A percentile compares a stretch with the other conserved stretches of the same genome.
These are phyloP conservation scores for Frieseomelitta varia DNA, from an alignment of 1,140 invertebrate genomes.

Conservation along the genomic window DNA sequence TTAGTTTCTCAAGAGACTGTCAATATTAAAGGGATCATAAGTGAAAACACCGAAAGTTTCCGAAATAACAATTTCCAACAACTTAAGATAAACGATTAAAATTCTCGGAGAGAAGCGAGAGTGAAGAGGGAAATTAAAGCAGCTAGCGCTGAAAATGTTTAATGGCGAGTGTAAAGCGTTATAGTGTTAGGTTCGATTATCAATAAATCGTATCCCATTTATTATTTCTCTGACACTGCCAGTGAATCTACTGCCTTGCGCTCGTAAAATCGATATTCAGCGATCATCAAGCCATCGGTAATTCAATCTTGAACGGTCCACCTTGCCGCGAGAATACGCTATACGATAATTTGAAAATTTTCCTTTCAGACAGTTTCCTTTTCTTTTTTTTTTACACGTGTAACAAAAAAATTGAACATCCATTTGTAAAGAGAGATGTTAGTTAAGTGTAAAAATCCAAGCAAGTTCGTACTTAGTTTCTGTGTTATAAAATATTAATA, in stretches of 20 bases:
- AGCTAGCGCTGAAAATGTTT: constrained; percentile 4
- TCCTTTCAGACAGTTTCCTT: no score
- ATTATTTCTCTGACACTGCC: constrained; percentile 14
- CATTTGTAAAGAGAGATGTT: background rate
- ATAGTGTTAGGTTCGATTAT: background rate
- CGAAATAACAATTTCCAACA: no score
- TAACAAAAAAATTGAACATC: background rate
- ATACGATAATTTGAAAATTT: background rate
- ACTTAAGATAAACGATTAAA: no score
- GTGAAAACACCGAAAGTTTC: no score
- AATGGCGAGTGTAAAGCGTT: background rate
- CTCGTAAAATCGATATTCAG: constrained; percentile 16
- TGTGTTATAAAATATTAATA: no score
- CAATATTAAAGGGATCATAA: no score
- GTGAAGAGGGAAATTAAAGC: background rate
- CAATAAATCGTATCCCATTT: constrained; percentile 33
- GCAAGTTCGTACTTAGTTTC: no score
- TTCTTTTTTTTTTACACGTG: background rate
- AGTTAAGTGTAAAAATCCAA: background rate
- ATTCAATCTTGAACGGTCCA: constrained; percentile 9
- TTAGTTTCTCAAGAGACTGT: no score
- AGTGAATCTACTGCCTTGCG: background rate
- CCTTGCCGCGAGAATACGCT: background rate
- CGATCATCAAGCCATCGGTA: constrained; percentile 2
- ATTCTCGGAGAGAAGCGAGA: no score